Evolutionary conservation across 2,113 vertebrate species (phyloP).

Genomic region (Arenaria interpres): DNA sequence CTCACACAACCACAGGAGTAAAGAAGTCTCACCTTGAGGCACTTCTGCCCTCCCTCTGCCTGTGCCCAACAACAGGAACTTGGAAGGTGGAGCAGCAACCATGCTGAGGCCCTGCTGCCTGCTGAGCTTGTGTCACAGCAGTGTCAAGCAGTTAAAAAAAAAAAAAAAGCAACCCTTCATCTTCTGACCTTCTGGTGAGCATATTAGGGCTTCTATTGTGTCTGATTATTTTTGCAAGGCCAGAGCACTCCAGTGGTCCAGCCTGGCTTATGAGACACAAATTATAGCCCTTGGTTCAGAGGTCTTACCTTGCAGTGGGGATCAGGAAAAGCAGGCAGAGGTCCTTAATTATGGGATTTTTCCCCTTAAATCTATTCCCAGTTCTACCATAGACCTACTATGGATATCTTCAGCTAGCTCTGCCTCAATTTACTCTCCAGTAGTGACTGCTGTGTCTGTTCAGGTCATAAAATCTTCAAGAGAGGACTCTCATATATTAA

Average conservation of each 20-base stretch:
- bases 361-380: background rate
- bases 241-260: background rate
- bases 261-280: background rate
- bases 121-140: background rate
- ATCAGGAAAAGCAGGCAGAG: background rate
- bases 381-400: background rate
- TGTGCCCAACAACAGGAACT: background rate
- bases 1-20: background rate
- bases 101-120: rapidly evolving
- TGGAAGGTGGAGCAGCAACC: background rate
- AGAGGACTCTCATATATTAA: background rate
- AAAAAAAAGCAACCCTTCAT: background rate
- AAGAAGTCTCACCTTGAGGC: background rate
- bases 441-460: background rate
- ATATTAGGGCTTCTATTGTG: background rate
- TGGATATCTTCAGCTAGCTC: background rate
- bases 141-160: background rate
- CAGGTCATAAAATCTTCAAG: background rate
- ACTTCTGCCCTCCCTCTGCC: background rate
- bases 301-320: background rate
- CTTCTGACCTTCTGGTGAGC: background rate
- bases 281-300: background rate
- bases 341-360: background rate
- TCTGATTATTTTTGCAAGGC: background rate
- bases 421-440: background rate